phyloP scores from a whole-genome alignment of 2,888 invertebrate species.

The Phortica magna region DNA sequence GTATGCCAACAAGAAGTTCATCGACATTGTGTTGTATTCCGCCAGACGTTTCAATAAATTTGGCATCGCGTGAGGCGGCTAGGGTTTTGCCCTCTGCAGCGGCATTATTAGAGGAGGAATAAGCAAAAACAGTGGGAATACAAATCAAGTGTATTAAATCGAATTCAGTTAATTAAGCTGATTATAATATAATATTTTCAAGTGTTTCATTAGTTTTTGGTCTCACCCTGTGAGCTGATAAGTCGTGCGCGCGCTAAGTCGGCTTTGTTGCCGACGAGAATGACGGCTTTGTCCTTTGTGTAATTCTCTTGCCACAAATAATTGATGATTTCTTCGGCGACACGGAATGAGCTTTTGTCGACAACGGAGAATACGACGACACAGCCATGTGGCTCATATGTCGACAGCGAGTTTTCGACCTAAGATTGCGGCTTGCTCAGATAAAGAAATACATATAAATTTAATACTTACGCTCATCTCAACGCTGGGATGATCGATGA shows the following conservation, averaged over 20 bases:
- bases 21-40: constrained; percentile 98
- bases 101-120: constrained; percentile 29
- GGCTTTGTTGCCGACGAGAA: constrained; percentile 95
- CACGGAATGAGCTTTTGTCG: constrained; percentile 88
- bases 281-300: constrained; percentile 90
- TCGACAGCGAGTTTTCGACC: constrained; percentile 92
- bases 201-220: constrained; percentile 2
- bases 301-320: constrained; percentile 91
- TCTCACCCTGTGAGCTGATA: constrained; percentile 88
- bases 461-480: constrained; percentile 92
- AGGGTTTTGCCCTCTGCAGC: constrained; percentile 92
- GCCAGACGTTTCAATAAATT: constrained; percentile 97
- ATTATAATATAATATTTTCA: neutral
- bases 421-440: constrained; percentile 68
- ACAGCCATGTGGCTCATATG: constrained; percentile 95
- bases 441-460: neutral
- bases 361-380: constrained; percentile 95
- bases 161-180: constrained; percentile 64
- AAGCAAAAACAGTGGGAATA: neutral
- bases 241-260: constrained; percentile 92
- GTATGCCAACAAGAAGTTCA: constrained; percentile 94
- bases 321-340: constrained; percentile 90
- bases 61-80: constrained; percentile 92
- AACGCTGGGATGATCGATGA: constrained; percentile 92
- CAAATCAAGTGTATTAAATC: constrained; percentile 52